Evolutionary conservation across 2,797 vertebrate genomes (phyloP), one percentile per base, ranked within the genome.

Genomic region (Erpetoichthys calabaricus): DNA sequence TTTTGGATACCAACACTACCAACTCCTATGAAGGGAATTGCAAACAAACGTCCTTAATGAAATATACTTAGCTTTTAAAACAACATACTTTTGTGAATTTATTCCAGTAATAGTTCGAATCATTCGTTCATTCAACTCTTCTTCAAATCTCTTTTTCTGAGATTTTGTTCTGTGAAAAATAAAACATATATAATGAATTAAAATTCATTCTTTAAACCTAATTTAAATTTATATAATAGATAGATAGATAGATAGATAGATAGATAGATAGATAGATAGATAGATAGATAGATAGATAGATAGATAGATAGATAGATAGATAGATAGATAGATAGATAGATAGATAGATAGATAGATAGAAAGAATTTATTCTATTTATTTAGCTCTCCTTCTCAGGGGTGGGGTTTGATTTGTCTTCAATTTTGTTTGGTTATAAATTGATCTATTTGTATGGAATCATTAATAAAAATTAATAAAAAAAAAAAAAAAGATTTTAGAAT

Each of bases 41-140:
- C 25, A 25, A 25, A 25, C 25, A 25, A 25, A 25, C 25, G 25
- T 25, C 25, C 25, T 25, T 25, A 25, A 25, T 25, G 25, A 25
- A 25, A 25, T 25, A 25, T 25, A 25, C 25, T 25, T 25, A 25
- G 25, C 25, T 25, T 25, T 25, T 7, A 54, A 7, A 44, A 9
- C 41, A 42, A 61, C 88, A 69, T 80, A 96, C 92, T 96, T 96
- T 65, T 96, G 92, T 45, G 92, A 89, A 63, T 90, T 96, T 74
- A 96, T 95, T 56, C 91, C 92, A 65, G 95, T 92, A 71, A 96
- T 92, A 10, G 92, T 92, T 69, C 86, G 84, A 70, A 96, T 94
- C 90, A 95, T 95, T 62, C 91, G 86, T 74, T 95, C 90, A 45
- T 93, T 94, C 62, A 96, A 68, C 62, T 96, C 92, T 66, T 96